Base-by-base conservation (phyloP, 2,888 invertebrate species). In the Diarsia brunnea region DNA sequence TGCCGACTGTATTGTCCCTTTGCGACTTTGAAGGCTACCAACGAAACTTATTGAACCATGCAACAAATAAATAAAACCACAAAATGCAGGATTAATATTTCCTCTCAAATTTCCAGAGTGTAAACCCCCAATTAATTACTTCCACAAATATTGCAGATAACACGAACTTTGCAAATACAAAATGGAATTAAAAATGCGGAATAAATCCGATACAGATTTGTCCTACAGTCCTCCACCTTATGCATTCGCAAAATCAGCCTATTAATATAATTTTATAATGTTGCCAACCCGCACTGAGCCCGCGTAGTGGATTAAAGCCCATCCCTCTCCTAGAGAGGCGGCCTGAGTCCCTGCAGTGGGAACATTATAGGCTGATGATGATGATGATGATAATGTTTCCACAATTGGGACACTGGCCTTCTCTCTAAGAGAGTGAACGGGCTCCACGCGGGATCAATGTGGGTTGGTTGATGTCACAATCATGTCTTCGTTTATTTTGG, bases 41-140 rank as follows among this genome's bases (percentile, higher is more conserved):
- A 3, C 38, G 38, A 38, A 38, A 38, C 38, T 38, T 38, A 38
- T 38, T 38, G 38, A 38, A 38, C 5, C 38, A 38, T 38, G 4
- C 38, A 38, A 38, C 38, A 38, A 38, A 38, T 38, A 38, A 38
- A 38, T 7, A 38, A 38, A 38, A 38, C 38, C 5, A 38, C 5
- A 7, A 38, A 38, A 16, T 38, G 5, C 1, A 1, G 14, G 16
- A 51, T 51, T 73, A 68, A 66, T 60, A 45, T 55, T 61, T 45
- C 4, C 38, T 38, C 24, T 21, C 70, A 47, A 75, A 81, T 38
- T 21, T 1, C 19, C 31, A n/a, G 38, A 61, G 27, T 10, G 16
- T 38, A 75, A 69, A 75, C 51, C 55, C 19, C 19, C 51, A 58
- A 76, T 82, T 49, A 70, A 16, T 75, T 70, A 70, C 16, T 53